A percentile compares a stretch with the other conserved stretches of the same genome.
These are phyloP conservation scores for Drosophila pruinosa DNA, from an alignment of 1,140 invertebrate genomes.

Conservation along the genomic window DNA sequence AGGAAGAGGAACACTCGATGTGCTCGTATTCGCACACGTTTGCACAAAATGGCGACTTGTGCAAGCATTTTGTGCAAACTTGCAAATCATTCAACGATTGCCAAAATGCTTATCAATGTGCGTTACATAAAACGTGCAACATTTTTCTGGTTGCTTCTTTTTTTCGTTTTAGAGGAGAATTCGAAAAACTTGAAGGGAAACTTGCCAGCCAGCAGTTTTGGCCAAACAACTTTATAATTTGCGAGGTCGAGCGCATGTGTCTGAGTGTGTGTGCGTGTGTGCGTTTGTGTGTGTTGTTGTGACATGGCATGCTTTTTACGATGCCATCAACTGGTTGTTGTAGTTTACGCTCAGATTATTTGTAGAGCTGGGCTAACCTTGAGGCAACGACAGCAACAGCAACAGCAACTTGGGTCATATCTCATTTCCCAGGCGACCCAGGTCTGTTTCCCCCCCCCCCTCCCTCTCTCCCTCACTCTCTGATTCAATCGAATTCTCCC, in stretches of 20 bases:
- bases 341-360: slow-evolving; percentile 43
- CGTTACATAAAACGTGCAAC: slow-evolving; percentile 74
- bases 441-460: not conserved
- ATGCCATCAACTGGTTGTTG: slow-evolving; percentile 65
- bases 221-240: slow-evolving; percentile 79
- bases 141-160: slow-evolving; percentile 7
- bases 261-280: slow-evolving; percentile 20
- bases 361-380: slow-evolving; percentile 50
- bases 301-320: slow-evolving; percentile 64
- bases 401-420: slow-evolving; percentile 38
- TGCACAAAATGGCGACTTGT: slow-evolving; percentile 57
- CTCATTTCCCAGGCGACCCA: slow-evolving; percentile 47
- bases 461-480: not conserved
- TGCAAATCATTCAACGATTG: slow-evolving; percentile 76
- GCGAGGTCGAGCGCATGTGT: slow-evolving; percentile 62
- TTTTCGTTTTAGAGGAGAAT: not conserved
- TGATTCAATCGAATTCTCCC: not conserved
- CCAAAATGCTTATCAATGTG: slow-evolving; percentile 79
- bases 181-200: slow-evolving; percentile 39
- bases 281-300: slow-evolving; percentile 9
- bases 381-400: slow-evolving; percentile 9
- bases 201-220: slow-evolving; percentile 71
- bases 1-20: not conserved
- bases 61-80: slow-evolving; percentile 69
- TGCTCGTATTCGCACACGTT: slow-evolving; percentile 49